Percentiles rank a stretch among this genome's conserved stretches.
Evolutionary conservation across 2,113 vertebrate species (phyloP).

Genomic region (Pogonocichla stellata): DNA sequence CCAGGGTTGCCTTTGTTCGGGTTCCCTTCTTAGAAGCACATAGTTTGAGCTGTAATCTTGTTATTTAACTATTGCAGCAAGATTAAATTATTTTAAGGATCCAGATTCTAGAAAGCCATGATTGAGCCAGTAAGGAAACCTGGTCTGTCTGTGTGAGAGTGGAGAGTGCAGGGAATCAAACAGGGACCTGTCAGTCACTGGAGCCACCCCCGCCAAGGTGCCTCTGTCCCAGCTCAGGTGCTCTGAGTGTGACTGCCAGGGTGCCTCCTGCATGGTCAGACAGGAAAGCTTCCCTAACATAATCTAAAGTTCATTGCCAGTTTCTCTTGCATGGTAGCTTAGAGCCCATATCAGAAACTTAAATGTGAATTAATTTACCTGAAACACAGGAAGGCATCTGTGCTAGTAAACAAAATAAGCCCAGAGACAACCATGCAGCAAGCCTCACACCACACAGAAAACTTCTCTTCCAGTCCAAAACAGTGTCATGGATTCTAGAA

Average conservation of each 20-base stretch:
- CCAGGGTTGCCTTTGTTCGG: background rate
- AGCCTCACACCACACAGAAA: background rate
- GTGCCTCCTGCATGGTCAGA: background rate
- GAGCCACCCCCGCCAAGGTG: background rate
- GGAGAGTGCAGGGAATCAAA: too few relatives aligned
- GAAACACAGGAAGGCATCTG: background rate
- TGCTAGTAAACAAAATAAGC: background rate
- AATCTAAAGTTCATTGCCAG: background rate
- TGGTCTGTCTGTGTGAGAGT: background rate
- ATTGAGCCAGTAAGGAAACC: background rate
- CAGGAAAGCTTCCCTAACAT: background rate
- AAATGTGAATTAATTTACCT: background rate
- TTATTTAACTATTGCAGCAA: background rate
- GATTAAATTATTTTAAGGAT: background rate
- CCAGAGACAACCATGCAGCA: rapidly evolving
- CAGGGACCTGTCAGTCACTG: rapidly evolving
- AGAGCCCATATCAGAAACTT: background rate
- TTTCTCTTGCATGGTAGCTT: background rate
- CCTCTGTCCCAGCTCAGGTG: background rate
- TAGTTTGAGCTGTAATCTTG: background rate
- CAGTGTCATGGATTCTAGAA: background rate
- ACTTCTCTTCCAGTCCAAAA: background rate
- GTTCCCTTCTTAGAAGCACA: background rate
- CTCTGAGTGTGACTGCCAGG: background rate
- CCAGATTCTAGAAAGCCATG: background rate